Evolutionary conservation across 35 echinoderm and acorn worm species (phyloP).

Genomic region (Holothuria glaberrima): DNA sequence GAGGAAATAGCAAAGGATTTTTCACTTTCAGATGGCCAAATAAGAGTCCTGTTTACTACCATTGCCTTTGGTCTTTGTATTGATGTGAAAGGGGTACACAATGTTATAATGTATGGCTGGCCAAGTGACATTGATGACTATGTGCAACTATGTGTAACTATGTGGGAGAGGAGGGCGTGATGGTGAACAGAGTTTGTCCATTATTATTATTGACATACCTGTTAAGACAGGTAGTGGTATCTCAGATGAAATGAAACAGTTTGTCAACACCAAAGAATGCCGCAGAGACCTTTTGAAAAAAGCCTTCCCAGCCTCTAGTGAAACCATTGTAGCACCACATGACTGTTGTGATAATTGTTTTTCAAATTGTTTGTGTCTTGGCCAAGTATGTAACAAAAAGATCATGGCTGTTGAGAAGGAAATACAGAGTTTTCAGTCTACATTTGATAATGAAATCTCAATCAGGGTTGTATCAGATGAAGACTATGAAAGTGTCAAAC

Average conservation of each 20-base stretch:
- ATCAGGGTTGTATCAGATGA: constrained; percentile 13
- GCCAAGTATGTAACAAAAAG: neutral
- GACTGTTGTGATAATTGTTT: constrained; percentile 68
- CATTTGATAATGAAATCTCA: neutral
- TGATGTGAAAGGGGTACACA: constrained; percentile 58
- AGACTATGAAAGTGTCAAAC: neutral
- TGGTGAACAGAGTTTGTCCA: constrained; percentile 24
- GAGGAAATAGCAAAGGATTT: constrained; percentile 25
- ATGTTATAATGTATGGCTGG: constrained; percentile 45
- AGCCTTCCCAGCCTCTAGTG: neutral
- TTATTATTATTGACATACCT: constrained; percentile 26
- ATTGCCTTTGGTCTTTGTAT: constrained; percentile 68
- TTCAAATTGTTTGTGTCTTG: constrained; percentile 30
- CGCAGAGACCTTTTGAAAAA: neutral
- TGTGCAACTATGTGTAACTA: constrained; percentile 33
- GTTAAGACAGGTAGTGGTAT: neutral
- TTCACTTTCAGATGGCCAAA: neutral
- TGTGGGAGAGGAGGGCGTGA: constrained; percentile 10
- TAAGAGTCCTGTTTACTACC: constrained; percentile 59
- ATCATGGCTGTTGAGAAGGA: neutral
- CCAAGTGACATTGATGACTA: constrained; percentile 55
- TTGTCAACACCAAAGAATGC: constrained; percentile 16
- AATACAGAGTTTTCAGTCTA: neutral
- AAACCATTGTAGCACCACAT: neutral
- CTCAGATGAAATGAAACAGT: constrained; percentile 44